These are phyloP conservation scores for Pandemis cinnamomeana DNA, from an alignment of 2,888 invertebrate genomes.

Conservation along the genomic window DNA sequence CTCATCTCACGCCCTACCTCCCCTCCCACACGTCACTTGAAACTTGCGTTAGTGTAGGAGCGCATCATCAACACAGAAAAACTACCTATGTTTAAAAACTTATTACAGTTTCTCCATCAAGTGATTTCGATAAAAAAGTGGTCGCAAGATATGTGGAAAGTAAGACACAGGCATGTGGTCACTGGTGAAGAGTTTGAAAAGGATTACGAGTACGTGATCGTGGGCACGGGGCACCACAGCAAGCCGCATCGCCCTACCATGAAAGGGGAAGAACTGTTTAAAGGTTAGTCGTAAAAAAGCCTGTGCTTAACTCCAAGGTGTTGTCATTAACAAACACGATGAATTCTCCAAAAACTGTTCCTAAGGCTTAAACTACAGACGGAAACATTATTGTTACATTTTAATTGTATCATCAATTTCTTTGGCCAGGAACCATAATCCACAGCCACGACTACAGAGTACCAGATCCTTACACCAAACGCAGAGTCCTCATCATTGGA, in stretches of 20 bases:
- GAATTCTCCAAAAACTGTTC: too few species aligned
- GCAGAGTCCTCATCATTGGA: constrained; percentile 87
- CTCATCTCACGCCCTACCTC: too few species aligned
- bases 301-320: too few species aligned
- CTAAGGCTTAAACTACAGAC: too few species aligned
- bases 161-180: constrained; percentile 63
- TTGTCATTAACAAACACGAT: too few species aligned
- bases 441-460: constrained; percentile 91
- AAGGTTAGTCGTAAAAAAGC: constrained; percentile 56
- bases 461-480: constrained; percentile 83
- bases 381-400: too few species aligned
- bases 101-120: constrained; percentile 65
- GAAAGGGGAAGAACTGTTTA: constrained; percentile 67
- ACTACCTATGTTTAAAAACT: too few species aligned
- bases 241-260: constrained; percentile 68
- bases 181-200: constrained; percentile 67
- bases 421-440: constrained; percentile 82
- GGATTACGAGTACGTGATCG: constrained; percentile 86
- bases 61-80: too few species aligned
- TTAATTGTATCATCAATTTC: background rate
- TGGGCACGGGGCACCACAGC: constrained; percentile 87
- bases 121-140: constrained; percentile 62
- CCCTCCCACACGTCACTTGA: too few species aligned
- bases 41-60: too few species aligned
- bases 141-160: constrained; percentile 63